Percentiles rank a stretch among this genome's conserved stretches.
Evolutionary conservation across 2,888 invertebrate species (phyloP).

Genomic region (Embidobia sp.): DNA sequence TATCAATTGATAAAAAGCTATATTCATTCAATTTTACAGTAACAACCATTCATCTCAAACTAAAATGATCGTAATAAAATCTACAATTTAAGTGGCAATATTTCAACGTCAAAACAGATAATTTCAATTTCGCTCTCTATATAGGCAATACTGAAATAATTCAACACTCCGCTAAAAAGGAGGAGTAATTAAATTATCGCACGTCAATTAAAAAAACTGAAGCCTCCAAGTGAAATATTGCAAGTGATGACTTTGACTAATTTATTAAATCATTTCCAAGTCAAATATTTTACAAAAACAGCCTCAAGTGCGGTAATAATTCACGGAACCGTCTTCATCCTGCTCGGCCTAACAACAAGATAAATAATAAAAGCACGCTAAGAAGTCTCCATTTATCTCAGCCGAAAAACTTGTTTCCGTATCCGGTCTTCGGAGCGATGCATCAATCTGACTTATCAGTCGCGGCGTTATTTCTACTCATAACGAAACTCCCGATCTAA

Average conservation of each 20-base stretch:
- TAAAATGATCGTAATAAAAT: too few species aligned
- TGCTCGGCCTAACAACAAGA: background rate
- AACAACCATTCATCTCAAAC: too few species aligned
- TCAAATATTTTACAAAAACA: background rate
- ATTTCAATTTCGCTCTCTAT: too few species aligned
- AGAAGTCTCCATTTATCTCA: conserved; percentile 18
- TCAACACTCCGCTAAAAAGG: too few species aligned
- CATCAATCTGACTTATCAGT: conserved; percentile 38
- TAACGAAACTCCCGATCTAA: conserved; percentile 15
- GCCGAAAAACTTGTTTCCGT: conserved; percentile 1
- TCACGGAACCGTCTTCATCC: conserved; percentile 2
- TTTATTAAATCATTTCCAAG: background rate
- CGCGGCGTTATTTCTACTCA: conserved; percentile 1
- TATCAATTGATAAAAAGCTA: too few species aligned
- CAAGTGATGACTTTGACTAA: background rate
- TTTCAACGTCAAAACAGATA: too few species aligned
- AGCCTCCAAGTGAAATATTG: too few species aligned
- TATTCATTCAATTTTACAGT: too few species aligned
- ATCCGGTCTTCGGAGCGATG: conserved; percentile 3
- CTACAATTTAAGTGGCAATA: too few species aligned
- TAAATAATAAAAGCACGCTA: conserved; percentile 6
- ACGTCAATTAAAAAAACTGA: too few species aligned
- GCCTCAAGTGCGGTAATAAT: background rate
- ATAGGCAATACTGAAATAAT: too few species aligned
- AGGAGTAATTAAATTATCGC: too few species aligned